phyloP scores from a whole-genome alignment of 2,113 vertebrate species.

The Gila orcuttii region DNA sequence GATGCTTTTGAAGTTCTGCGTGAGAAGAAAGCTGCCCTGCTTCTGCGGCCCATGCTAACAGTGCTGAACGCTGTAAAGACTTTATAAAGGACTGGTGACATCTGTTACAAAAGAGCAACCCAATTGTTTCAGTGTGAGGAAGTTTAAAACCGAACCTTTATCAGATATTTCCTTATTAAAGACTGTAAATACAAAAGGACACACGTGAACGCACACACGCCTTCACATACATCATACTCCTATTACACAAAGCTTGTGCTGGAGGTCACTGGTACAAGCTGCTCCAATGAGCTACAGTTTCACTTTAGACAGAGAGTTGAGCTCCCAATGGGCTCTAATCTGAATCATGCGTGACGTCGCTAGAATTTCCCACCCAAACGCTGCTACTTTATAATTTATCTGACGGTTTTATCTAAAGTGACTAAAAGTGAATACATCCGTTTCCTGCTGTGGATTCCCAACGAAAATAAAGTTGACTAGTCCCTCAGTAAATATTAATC shows the following conservation, averaged over 20 bases:
- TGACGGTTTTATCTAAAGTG: not conserved
- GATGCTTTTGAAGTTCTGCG: conserved; percentile 43
- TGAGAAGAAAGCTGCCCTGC: not conserved
- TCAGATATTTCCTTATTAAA: not conserved
- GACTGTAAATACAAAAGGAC: conserved; percentile 13
- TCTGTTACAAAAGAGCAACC: not conserved
- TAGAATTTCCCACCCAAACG: not conserved
- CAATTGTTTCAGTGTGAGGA: not conserved
- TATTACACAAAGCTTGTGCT: not conserved
- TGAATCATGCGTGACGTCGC: not conserved
- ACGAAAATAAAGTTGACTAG: not conserved
- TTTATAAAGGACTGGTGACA: conserved; percentile 9
- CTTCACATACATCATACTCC: not conserved
- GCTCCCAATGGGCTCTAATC: not conserved
- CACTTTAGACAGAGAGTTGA: not conserved
- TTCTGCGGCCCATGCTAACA: not conserved
- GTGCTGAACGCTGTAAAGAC: not conserved
- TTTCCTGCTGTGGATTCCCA: not conserved
- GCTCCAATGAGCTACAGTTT: not conserved
- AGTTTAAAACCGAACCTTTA: not conserved
- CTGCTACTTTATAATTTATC: not conserved
- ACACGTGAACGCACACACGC: not conserved
- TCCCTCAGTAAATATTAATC: not conserved
- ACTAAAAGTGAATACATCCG: not conserved
- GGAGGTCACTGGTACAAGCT: not conserved